Evolutionary conservation across 2,113 vertebrate genomes (phyloP), one percentile per base, ranked within the genome.

Genomic region (Pycnonotus jocosus): DNA sequence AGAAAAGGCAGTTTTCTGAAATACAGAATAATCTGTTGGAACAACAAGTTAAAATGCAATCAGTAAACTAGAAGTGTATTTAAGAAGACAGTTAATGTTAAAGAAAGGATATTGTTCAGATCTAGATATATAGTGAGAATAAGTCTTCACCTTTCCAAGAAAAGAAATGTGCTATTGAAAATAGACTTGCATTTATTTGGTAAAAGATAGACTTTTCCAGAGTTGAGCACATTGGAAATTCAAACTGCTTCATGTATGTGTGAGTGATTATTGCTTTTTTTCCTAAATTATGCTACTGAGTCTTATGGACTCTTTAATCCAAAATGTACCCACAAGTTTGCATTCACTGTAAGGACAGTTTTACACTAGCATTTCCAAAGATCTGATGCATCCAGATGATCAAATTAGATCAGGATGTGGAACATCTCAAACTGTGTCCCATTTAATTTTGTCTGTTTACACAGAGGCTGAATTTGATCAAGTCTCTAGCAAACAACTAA

Each of bases 401-500:
- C 66, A 88, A 81, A 96, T 91, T 90, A 51, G 82, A 48, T 71
- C 65, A 56, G 60, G 31, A 80, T 88, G 58, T 81, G 88, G 92
- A 72, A 68, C 72, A 66, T 81, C 64, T 81, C 86, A 73, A 81
- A 88, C 72, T 81, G 58, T 90, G 92, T 89, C 69, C 84, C 54
- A 93, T 92, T 95, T 96, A 93, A 88, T 76, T 83, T 66, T 95
- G 20, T 60, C 88, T 94, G 81, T 80, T 96, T 92, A 92, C 71
- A 83, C 2, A 9, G 50, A 60, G 80, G 54, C 76, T 95, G 87
- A 90, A 95, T 92, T 88, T 88, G 91, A 95, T 90, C 90, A 81
- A 89, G 58, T 86, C 35, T 96, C 74, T 80, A 86, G 68, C 74
- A 96, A 97, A 93, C 91, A 94, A 86, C 79, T 95, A 95, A 97